Percentiles rank a stretch among this genome's conserved stretches.
These are phyloP conservation scores for Arctia plantaginis DNA, from an alignment of 2,888 invertebrate species.

Conservation along the genomic window DNA sequence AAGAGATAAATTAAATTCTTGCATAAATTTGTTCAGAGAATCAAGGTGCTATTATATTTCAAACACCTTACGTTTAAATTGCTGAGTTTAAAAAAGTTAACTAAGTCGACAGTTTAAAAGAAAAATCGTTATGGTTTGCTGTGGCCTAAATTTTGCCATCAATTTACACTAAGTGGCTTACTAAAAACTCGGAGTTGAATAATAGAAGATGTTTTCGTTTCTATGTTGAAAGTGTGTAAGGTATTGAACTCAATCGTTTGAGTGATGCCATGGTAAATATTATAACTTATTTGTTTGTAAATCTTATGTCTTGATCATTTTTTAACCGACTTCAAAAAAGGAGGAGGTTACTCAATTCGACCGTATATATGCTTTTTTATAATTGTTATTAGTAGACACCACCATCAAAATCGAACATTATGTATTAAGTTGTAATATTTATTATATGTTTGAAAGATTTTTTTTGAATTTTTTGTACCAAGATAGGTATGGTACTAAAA, in stretches of 20 bases:
- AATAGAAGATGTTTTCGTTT: slow-evolving; percentile 29
- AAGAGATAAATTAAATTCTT: slow-evolving; percentile 5
- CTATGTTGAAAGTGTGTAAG: slow-evolving; percentile 32
- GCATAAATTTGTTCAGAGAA: slow-evolving; percentile 15
- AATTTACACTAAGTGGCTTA: not conserved
- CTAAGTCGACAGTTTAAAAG: not conserved
- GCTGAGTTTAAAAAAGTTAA: slow-evolving; percentile 11
- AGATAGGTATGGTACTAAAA: not conserved
- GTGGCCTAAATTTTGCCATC: not conserved
- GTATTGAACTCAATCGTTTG: slow-evolving; percentile 31
- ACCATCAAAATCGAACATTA: too few species aligned
- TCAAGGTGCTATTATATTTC: slow-evolving; percentile 11
- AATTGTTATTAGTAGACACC: too few species aligned
- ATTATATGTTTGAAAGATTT: not conserved
- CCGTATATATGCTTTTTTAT: too few species aligned
- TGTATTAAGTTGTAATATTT: not conserved
- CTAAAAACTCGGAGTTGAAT: slow-evolving; percentile 24
- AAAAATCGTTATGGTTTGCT: slow-evolving; percentile 6
- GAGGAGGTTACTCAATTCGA: too few species aligned
- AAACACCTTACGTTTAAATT: slow-evolving; percentile 12
- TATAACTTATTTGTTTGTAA: not conserved
- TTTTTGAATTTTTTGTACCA: too few species aligned
- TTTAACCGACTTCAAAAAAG: too few species aligned
- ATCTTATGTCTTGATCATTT: not conserved
- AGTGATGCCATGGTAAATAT: slow-evolving; percentile 1